Conservation (phyloP, 35 echinoderm and acorn worm species). For the Ophiothrix spiculata region DNA sequence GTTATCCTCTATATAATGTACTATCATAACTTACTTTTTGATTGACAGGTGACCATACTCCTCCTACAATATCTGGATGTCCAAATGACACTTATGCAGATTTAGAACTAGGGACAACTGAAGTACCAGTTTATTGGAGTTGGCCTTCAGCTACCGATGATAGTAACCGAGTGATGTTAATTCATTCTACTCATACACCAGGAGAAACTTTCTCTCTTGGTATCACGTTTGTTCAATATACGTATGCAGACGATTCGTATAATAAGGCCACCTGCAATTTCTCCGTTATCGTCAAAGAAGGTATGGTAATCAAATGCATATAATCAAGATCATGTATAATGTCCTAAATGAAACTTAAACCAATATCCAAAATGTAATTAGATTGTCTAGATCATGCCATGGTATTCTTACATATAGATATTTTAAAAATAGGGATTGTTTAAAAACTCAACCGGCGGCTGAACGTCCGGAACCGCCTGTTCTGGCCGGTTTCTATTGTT, state of each 20-base stretch:
- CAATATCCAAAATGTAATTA: no score
- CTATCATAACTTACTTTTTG: no score
- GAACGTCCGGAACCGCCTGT: no score
- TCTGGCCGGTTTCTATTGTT: no score
- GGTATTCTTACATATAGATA: no score
- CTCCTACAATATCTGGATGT: slow-evolving; percentile 3
- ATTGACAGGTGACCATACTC: slow-evolving; percentile 19
- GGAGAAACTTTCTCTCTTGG: not conserved
- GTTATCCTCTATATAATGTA: no score
- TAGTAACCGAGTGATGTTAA: not conserved
- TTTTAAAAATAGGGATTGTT: no score
- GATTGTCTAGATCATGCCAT: no score
- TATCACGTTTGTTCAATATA: not conserved
- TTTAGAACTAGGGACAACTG: not conserved
- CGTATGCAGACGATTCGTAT: not conserved
- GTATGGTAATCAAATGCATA: not conserved
- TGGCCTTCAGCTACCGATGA: slow-evolving; percentile 3
- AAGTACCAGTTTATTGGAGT: not conserved
- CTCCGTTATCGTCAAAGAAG: not conserved
- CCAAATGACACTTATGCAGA: not conserved
- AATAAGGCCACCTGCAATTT: not conserved
- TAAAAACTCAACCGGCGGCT: no score
- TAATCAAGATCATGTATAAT: no score
- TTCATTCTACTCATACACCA: not conserved
- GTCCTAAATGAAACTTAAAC: no score